Percentiles rank a stretch among this genome's conserved stretches.
Evolutionary conservation across 2,888 invertebrate genomes (phyloP).

Genomic region (Tetragnatha montana): DNA sequence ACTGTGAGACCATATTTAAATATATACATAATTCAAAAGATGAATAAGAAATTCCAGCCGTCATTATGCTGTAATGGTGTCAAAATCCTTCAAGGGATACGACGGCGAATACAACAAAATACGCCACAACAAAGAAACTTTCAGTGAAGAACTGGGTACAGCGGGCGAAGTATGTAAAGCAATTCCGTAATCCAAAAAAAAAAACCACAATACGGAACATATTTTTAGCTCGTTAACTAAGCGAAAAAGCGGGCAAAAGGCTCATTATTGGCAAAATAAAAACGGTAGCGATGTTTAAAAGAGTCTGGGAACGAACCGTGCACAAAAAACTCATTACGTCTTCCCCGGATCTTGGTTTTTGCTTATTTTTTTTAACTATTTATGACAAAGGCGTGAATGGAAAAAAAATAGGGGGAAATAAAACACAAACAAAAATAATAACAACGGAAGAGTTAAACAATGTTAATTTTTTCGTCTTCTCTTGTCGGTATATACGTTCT

Average conservation of each 20-base stretch:
- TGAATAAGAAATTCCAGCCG: conserved; percentile 10
- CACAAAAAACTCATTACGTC: conserved; percentile 57
- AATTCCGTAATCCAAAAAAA: conserved; percentile 23
- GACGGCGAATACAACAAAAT: not conserved
- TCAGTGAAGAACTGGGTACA: not conserved
- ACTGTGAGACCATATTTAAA: not conserved
- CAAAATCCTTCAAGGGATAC: not conserved
- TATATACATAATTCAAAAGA: conserved; percentile 29
- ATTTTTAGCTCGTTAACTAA: conserved; percentile 58
- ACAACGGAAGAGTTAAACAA: conserved; percentile 58
- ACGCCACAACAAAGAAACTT: not conserved
- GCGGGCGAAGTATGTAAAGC: not conserved
- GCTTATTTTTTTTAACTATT: conserved; percentile 13
- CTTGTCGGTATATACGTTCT: conserved; percentile 15
- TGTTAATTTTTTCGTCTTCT: conserved; percentile 45
- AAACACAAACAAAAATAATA: conserved; percentile 27
- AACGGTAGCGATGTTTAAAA: conserved; percentile 28
- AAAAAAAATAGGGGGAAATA: conserved; percentile 12
- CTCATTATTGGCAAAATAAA: conserved; percentile 46
- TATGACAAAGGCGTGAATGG: conserved; percentile 41
- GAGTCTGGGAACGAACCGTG: conserved; percentile 31
- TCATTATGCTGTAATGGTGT: not conserved
- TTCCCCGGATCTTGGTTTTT: not conserved
- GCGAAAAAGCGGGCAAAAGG: conserved; percentile 33
- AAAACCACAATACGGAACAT: conserved; percentile 42